phyloP scores from a whole-genome alignment of 2,888 invertebrate species.

The Drosophila meridiana region DNA sequence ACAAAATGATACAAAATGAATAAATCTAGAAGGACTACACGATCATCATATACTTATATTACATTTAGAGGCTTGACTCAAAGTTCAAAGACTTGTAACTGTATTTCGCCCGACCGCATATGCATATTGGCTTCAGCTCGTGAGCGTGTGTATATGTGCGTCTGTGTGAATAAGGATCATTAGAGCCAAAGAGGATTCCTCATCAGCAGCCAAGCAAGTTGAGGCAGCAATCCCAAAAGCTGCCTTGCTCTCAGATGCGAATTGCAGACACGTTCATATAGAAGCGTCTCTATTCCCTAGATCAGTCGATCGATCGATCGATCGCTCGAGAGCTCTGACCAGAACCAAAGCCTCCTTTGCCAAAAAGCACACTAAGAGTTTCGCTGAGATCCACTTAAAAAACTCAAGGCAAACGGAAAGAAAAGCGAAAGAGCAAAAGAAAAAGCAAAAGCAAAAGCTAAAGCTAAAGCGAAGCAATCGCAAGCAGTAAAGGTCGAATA shows the following conservation, averaged over 20 bases:
- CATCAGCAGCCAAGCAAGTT: background rate
- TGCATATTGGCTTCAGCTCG: constrained; percentile 22
- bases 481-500: constrained; percentile 34
- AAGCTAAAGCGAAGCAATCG: constrained; percentile 49
- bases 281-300: constrained; percentile 37
- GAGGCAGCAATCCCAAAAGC: constrained; percentile 31
- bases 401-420: constrained; percentile 15
- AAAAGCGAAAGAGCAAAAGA: constrained; percentile 45
- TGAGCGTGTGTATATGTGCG: constrained; percentile 29
- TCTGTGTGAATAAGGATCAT: constrained; percentile 37
- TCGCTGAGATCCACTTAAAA: constrained; percentile 23
- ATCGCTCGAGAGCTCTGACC: constrained; percentile 33
- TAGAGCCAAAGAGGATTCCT: constrained; percentile 40
- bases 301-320: constrained; percentile 28
- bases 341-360: constrained; percentile 48
- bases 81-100: constrained; percentile 37
- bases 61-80: constrained; percentile 52
- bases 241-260: constrained; percentile 62
- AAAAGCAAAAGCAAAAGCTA: constrained; percentile 55
- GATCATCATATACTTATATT: constrained; percentile 40
- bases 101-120: constrained; percentile 38
- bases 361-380: constrained; percentile 32
- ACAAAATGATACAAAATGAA: constrained; percentile 41
- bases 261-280: constrained; percentile 48
- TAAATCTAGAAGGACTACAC: constrained; percentile 54